A percentile compares a stretch with the other conserved stretches of the same genome.
These are phyloP conservation scores for Drosophila asahinai DNA, from an alignment of 1,140 invertebrate species.

Conservation along the genomic window DNA sequence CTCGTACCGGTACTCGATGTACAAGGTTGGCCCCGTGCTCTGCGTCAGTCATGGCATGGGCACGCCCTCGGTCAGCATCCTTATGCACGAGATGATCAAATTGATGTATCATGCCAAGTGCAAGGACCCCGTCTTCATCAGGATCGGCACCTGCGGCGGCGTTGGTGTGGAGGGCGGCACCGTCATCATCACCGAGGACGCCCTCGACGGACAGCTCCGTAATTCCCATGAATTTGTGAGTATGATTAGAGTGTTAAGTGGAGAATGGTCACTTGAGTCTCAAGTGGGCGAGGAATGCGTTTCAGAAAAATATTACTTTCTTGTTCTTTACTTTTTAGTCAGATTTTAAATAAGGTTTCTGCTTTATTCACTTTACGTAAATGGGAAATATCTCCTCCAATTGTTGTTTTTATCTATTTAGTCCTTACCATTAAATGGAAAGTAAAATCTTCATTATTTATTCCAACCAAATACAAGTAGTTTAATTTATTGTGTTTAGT, in stretches of 20 bases:
- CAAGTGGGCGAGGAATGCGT: not conserved
- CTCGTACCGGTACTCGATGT: slow-evolving; percentile 98
- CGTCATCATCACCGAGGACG: slow-evolving; percentile 94
- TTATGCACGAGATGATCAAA: slow-evolving; percentile 97
- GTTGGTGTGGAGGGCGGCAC: slow-evolving; percentile 95
- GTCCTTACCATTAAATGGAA: not conserved
- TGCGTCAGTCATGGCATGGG: slow-evolving; percentile 95
- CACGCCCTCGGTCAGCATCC: slow-evolving; percentile 95
- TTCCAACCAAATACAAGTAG: not conserved
- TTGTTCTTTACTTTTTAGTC: not conserved
- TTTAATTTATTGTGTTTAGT: too few relatives aligned
- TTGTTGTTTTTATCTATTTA: not conserved
- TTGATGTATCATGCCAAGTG: slow-evolving; percentile 96
- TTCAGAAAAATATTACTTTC: not conserved
- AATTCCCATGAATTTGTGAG: slow-evolving; percentile 89
- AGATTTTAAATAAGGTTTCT: not conserved
- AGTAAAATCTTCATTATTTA: not conserved
- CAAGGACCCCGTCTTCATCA: slow-evolving; percentile 95
- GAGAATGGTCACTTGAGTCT: not conserved
- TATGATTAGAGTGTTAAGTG: slow-evolving; percentile 7
- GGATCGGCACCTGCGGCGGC: slow-evolving; percentile 97
- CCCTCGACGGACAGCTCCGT: slow-evolving; percentile 92
- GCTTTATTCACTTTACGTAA: not conserved
- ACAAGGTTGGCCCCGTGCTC: slow-evolving; percentile 91
- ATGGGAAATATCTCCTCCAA: not conserved